These are phyloP conservation scores for Burhinus oedicnemus DNA, from an alignment of 2,113 vertebrate species.

Conservation along the genomic window DNA sequence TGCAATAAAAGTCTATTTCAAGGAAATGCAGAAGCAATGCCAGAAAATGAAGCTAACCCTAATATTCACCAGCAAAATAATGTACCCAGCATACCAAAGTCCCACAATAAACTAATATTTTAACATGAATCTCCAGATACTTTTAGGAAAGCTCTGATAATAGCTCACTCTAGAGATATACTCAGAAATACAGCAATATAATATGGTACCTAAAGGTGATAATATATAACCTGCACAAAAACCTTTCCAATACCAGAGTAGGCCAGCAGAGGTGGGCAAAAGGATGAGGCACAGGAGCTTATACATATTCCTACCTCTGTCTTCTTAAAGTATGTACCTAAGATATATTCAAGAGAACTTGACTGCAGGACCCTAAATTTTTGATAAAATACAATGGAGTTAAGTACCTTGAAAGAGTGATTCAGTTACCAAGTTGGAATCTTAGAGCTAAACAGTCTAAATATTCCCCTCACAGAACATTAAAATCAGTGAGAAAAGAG, in stretches of 20 bases:
- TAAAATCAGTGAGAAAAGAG: not conserved
- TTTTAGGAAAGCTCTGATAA: not conserved
- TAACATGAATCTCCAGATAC: not conserved
- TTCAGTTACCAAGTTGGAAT: not conserved
- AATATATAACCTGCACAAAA: not conserved
- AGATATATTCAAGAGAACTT: not conserved
- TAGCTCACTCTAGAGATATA: not conserved
- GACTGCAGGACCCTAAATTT: not conserved
- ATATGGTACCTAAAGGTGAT: not conserved
- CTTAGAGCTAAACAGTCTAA: not conserved
- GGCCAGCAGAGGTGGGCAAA: not conserved
- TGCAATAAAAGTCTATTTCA: not conserved
- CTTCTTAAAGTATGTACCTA: not conserved
- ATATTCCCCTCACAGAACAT: not conserved
- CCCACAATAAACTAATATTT: not conserved
- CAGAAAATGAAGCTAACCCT: not conserved
- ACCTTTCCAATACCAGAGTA: not conserved
- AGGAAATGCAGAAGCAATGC: not conserved
- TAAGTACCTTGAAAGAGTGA: not conserved
- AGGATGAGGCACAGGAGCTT: not conserved
- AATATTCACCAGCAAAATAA: not conserved
- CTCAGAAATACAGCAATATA: not conserved
- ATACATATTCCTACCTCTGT: not conserved
- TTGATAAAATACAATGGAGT: not conserved
- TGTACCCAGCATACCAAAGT: not conserved